Percentiles rank a stretch among this genome's conserved stretches.
phyloP scores from a whole-genome alignment of 2,797 vertebrate genomes.

The Tauraco hartlaubi region DNA sequence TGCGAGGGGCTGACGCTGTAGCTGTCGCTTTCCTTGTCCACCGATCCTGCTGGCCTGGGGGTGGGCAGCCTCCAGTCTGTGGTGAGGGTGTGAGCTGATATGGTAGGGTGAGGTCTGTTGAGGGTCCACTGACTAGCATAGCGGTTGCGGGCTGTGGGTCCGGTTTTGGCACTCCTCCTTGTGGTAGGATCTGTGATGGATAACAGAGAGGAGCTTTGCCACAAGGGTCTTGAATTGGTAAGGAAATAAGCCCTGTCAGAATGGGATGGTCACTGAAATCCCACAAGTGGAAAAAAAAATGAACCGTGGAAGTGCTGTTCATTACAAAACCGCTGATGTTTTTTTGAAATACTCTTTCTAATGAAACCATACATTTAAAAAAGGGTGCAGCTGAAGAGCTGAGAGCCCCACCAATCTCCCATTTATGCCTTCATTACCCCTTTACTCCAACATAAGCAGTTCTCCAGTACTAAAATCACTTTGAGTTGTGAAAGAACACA shows the following conservation, averaged over 20 bases:
- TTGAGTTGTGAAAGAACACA: not conserved
- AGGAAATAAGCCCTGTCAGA: not conserved
- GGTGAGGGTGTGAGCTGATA: slow-evolving; percentile 96
- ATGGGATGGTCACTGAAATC: not conserved
- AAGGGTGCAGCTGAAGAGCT: not conserved
- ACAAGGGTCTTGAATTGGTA: not conserved
- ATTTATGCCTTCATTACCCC: not conserved
- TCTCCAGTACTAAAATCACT: not conserved
- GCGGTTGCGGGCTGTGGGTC: slow-evolving; percentile 92
- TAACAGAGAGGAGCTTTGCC: not conserved
- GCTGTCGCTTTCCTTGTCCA: slow-evolving; percentile 99
- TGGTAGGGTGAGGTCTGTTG: slow-evolving; percentile 95
- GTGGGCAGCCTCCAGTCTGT: slow-evolving; percentile 98
- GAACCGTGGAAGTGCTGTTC: not conserved
- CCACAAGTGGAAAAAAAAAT: fast-evolving
- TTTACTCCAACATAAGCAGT: not conserved
- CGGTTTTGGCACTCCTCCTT: slow-evolving; percentile 95
- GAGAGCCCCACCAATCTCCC: not conserved
- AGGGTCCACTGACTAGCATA: slow-evolving; percentile 99
- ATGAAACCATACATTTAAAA: not conserved
- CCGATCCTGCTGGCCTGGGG: slow-evolving; percentile 91
- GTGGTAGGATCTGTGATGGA: slow-evolving; percentile 91
- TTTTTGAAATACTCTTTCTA: not conserved
- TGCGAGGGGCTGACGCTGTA: slow-evolving; percentile 99
- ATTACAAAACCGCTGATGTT: not conserved